Base-by-base conservation (phyloP, 1,140 invertebrate genomes). In the Ylistrum balloti region DNA sequence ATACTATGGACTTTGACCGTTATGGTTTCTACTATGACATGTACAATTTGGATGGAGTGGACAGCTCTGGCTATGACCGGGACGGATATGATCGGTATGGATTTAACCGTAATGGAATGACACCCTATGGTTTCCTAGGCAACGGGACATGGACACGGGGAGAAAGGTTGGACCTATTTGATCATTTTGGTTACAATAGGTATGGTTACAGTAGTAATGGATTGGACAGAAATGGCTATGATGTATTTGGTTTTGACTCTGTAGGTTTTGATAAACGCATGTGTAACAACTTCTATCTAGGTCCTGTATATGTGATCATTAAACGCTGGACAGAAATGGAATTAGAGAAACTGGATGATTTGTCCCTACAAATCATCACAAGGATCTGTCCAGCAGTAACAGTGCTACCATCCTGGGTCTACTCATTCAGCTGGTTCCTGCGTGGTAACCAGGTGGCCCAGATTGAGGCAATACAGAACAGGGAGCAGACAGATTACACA, bases 51-150 rank as follows among this genome's bases (percentile, higher is more conserved):
- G 95, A 95, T 92, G 94, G 94, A 10, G 94, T 94, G 90, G 93
- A 94, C 92, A 35, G 89, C 33, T 33, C 87, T 15, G 95, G 95
- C 0, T 95, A 92, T 91, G 95, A 95, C 74, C 86, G 92, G 85
- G 93, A 91, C 11, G 95, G 95, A n/a, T 95, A 93, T 87, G 93
- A 95, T 86, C 91, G 95, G 34, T 95, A 95, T 91, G 95, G 95
- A 32, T 95, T 94, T 93, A 91, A 94, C 56, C 91, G 45, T 15
- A 91, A 93, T 89, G 94, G 92, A 34, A 86, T 91, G 22, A 93
- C 93, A 28, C 93, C 94, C 0, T 94, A 91, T 92, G 94, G 94
- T 45, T 93, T 92, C 33, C 38, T 93, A 35, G 92, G 89, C 41
- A 94, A 93, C 88, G 92, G 92, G 38, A 92, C 91, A 0, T 93